phyloP scores from a whole-genome alignment of 1,140 invertebrate species.

The Asbolus verrucosus region DNA sequence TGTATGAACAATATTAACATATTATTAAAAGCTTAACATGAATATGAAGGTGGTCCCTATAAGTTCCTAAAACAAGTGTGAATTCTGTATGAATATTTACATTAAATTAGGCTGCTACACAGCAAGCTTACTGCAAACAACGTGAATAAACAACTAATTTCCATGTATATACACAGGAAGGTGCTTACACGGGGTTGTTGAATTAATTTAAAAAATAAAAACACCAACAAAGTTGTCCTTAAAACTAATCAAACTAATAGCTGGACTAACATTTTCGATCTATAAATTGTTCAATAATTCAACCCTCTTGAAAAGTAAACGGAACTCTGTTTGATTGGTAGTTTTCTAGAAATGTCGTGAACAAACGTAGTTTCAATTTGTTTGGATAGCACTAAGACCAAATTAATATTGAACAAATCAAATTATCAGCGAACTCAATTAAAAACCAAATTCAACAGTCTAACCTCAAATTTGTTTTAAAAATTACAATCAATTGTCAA shows the following conservation, averaged over 20 bases:
- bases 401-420: constrained; percentile 27
- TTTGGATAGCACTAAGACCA: constrained; percentile 20
- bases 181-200: constrained; percentile 33
- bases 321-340: constrained; percentile 24
- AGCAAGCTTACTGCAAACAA: constrained; percentile 50
- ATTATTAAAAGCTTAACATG: constrained; percentile 42
- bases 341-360: constrained; percentile 27
- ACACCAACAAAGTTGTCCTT: constrained; percentile 8
- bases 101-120: constrained; percentile 48
- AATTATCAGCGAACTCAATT: constrained; percentile 23
- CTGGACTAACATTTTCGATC: neutral
- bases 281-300: constrained; percentile 32
- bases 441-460: constrained; percentile 1
- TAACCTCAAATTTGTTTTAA: constrained; percentile 6
- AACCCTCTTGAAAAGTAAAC: constrained; percentile 19
- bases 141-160: constrained; percentile 52
- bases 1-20: constrained; percentile 30
- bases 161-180: constrained; percentile 48
- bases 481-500: too few relatives aligned
- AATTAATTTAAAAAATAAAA: constrained; percentile 44
- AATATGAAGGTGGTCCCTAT: constrained; percentile 40
- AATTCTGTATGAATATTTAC: constrained; percentile 52
- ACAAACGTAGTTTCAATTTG: constrained; percentile 31
- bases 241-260: constrained; percentile 19
- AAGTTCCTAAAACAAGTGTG: constrained; percentile 46